Base-by-base conservation (phyloP, 2,113 vertebrate species). In the Menura novaehollandiae region DNA sequence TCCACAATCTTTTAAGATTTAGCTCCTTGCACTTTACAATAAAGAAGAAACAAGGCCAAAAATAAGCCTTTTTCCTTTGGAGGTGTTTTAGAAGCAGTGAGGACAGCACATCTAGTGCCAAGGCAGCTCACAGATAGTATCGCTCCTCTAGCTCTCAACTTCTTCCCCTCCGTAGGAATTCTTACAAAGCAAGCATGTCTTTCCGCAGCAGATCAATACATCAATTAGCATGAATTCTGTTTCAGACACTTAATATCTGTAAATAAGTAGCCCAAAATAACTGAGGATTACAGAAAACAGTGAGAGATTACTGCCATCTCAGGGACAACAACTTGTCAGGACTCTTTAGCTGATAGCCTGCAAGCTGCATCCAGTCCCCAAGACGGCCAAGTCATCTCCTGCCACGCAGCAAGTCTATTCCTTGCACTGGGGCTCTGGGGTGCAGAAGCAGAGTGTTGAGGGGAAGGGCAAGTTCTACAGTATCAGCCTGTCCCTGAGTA, bases 191-290 rank as follows among this genome's bases (percentile, higher is more conserved):
- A 92, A 91, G 43, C 47, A 51, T 22, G 9, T 43, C 35, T 51
- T 86, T 63, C 73, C 71, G 52, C 52, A 80, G 66, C 60, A 95
- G 75, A 86, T 58, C 82, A 76, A 32, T 63, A 59, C 14, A 77
- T 51, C 55, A 91, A 20, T 92, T 86, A 67, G 14, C 27, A 77
- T 10, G 5, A 90, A 71, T 13, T 69, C 43, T n/a, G 14, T 77
- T 84, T 89, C 43, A 73, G 43, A 87, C 17, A 67, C 21, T 63
- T 64, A 59, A 55, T 33, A 12, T 22, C 84, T 91, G 52, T 74
- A 77, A 93, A 86, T 56, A 88, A 24, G 18, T 51, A 95, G n/a
- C 83, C 68, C 47, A 80, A 56, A 96, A 94, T 62, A 86, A 58
- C 63, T 22, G 13, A 83, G 43, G 35, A 80, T 66, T 74, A 76